Base-by-base conservation (phyloP, 2,113 vertebrate species). In the Equus quagga region DNA sequence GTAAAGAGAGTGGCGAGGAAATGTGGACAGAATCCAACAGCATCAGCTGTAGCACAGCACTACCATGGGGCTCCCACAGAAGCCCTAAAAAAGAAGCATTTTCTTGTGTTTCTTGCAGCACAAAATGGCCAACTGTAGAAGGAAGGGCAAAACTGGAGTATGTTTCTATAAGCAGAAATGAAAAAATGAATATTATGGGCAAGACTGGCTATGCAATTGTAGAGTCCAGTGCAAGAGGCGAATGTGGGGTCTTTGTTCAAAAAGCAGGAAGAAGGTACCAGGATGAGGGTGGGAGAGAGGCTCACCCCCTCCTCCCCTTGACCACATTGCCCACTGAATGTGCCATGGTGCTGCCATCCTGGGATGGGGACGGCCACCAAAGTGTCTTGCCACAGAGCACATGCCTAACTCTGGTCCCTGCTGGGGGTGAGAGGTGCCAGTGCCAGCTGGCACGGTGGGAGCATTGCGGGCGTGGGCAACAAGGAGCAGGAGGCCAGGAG, bases 1-100 rank as follows among this genome's bases (percentile, higher is more conserved):
- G 26, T 17, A 13, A 23, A 9, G 26, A 9, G 10, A 26, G n/a
- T 0, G 0, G 49, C 6, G 9, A 69, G 46, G 46, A 44, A 56
- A 9, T 4, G 8, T 1, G 7, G 60, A 33, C 13, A 18, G 70
- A 21, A 11, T 6, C 60, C n/a, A 17, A 11, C 3, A 36, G 70
- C 21, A 13, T 54, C 72, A 9, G 12, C 41, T 10, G 23, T 13
- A 0, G 33, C 41, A 5, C 26, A 14, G 24, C 17, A n/a, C 41
- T 31, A n/a, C 44, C 73, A 44, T 3, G 6, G 17, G 5, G 11
- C 21, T 18, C 46, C 14, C 44, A 2, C 8, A 51, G 41, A 78
- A 33, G 9, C 73, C 46, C 44, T 8, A 19, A 36, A 73, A 41
- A 90, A 54, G 56, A 41, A 49, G 33, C 12, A 18, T 21, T 54